A percentile compares a stretch with the other conserved stretches of the same genome.
Evolutionary conservation across 2,113 vertebrate genomes (phyloP).

Genomic region (Poecile atricapillus): DNA sequence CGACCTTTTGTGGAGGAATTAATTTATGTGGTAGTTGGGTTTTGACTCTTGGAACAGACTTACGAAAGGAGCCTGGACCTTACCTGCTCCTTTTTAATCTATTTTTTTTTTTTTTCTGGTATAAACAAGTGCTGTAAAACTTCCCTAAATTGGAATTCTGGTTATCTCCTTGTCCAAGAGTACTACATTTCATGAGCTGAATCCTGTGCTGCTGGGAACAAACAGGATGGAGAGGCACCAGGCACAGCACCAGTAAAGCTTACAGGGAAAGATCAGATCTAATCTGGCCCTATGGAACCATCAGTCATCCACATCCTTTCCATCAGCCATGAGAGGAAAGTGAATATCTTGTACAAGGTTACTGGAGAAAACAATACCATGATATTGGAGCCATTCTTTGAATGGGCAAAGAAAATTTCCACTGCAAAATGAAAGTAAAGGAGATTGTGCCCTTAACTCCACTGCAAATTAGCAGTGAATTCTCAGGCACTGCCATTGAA

Average conservation of each 20-base stretch:
- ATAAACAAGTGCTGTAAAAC: neutral
- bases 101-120: neutral
- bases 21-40: accelerated
- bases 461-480: neutral
- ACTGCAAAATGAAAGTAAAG: neutral
- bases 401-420: neutral
- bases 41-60: neutral
- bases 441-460: neutral
- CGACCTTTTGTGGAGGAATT: neutral
- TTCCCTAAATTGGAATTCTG: neutral
- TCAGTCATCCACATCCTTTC: neutral
- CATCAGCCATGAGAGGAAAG: neutral
- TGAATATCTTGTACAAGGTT: neutral
- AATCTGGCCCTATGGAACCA: neutral
- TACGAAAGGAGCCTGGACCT: neutral
- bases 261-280: neutral
- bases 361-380: neutral
- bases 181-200: neutral
- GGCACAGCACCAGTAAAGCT: neutral
- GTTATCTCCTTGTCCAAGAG: neutral
- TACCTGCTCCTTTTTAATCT: neutral
- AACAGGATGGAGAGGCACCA: neutral
- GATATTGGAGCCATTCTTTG: neutral
- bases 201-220: neutral
- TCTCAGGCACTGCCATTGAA: neutral